Percentiles rank a stretch among this genome's conserved stretches.
Evolutionary conservation across 2,113 vertebrate genomes (phyloP).

Genomic region (Oreochromis spilurus): DNA sequence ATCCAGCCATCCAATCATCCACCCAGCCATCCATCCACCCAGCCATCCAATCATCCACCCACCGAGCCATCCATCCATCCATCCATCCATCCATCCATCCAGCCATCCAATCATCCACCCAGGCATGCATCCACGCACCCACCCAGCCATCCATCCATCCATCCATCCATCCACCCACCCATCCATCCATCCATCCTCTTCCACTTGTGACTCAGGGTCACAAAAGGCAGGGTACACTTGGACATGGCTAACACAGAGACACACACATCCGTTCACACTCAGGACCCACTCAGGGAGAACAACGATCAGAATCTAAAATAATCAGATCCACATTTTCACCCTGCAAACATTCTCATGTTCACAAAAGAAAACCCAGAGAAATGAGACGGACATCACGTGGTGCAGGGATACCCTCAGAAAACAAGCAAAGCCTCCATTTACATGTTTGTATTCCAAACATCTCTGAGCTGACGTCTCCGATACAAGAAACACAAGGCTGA

Average conservation of each 20-base stretch:
- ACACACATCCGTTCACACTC: not conserved
- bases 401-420: not conserved
- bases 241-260: fast-evolving
- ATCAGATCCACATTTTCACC: not conserved
- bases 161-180: fast-evolving
- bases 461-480: not conserved
- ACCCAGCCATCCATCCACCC: fast-evolving
- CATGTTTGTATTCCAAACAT: not conserved
- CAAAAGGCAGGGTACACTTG: not conserved
- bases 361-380: not conserved
- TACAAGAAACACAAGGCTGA: not conserved
- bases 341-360: not conserved
- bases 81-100: fast-evolving
- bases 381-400: not conserved
- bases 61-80: fast-evolving
- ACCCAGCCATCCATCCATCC: fast-evolving
- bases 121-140: fast-evolving
- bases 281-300: not conserved
- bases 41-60: fast-evolving
- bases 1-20: fast-evolving
- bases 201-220: not conserved
- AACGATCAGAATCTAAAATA: not conserved
- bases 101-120: fast-evolving
- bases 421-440: not conserved
- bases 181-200: fast-evolving